A percentile compares a stretch with the other conserved stretches of the same genome.
Conservation (phyloP, 2,113 vertebrate genomes). For the Amphiprion percula region DNA sequence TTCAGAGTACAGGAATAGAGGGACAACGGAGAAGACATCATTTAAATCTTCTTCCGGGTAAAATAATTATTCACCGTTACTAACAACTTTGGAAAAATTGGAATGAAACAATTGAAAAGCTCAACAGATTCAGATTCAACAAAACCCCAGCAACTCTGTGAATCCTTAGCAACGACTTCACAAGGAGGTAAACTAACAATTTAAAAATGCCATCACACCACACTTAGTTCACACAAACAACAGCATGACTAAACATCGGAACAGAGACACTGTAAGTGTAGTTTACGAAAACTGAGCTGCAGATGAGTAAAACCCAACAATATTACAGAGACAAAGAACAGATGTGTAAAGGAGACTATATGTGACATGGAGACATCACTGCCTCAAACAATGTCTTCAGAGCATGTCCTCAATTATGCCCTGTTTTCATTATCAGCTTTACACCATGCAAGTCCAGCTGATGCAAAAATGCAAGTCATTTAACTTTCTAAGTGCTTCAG, state of each 20-base stretch:
- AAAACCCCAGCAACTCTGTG: background rate
- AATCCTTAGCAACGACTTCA: background rate
- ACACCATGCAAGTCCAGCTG: too few species aligned
- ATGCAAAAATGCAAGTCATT: too few species aligned
- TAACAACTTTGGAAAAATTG: too few species aligned
- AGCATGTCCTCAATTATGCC: constrained; percentile 1
- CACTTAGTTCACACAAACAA: background rate
- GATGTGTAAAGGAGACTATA: too few species aligned
- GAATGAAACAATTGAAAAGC: background rate
- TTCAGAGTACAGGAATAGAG: background rate
- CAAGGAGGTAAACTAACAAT: background rate
- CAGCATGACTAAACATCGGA: background rate
- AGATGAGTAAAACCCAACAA: background rate
- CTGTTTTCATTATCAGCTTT: background rate
- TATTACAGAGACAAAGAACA: background rate
- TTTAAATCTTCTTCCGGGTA: background rate
- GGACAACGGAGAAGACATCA: background rate
- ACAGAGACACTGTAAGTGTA: background rate
- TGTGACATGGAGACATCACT: background rate
- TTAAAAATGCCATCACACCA: background rate
- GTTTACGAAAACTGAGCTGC: too few species aligned
- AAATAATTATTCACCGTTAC: background rate
- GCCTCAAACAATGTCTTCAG: background rate
- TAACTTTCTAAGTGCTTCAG: too few species aligned
- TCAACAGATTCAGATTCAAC: background rate